Base-by-base conservation (phyloP, 2,888 invertebrate species). In the Eremobia ochroleuca region DNA sequence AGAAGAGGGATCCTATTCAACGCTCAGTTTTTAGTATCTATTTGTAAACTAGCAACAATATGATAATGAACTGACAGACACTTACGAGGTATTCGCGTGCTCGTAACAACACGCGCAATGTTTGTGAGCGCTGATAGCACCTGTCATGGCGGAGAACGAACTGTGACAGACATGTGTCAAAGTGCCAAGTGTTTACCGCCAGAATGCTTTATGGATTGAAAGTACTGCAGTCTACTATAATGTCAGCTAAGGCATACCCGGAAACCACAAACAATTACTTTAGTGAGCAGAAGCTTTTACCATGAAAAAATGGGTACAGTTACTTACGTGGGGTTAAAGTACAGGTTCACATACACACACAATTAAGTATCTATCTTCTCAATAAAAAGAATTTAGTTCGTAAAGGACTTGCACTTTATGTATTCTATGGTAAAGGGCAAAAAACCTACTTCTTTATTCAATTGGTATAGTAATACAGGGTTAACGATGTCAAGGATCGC, bases 401-500 rank as follows among this genome's bases (percentile, higher is more conserved):
- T 18, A 66, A 31, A 46, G 31, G 40, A 52, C 52, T n/a, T n/a
- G 11, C 11, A 52, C n/a, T 25, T 49, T 49, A 49, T 49, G 21
- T 49, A 49, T 49, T 49, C 49, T 49, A 9, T 21, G 25, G 52
- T 52, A 25, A 37, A 46, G 31, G 40, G 18, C 5, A 49, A 65
- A 43, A 11, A 59, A 70, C 25, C 52, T 34, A 55, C 18, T 59
- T 37, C 25, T 79, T 25, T 52, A 62, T 40, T 65, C 40, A 76
- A 46, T 71, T 31, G 43, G 69, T 46, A 58, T 28, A 62, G 65
- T 34, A 70, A 71, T 64, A 72, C 46, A 82, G 31, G 52, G 68
- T 40, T n/a, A 64, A 82, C 66, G 66, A 72, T 82, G 85, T 85
- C 85, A 85, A 85, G 85, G 85, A 66, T 59, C 37, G 55, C 21